Evolutionary conservation across 2,797 vertebrate genomes (phyloP).

Genomic region (Coluber constrictor): DNA sequence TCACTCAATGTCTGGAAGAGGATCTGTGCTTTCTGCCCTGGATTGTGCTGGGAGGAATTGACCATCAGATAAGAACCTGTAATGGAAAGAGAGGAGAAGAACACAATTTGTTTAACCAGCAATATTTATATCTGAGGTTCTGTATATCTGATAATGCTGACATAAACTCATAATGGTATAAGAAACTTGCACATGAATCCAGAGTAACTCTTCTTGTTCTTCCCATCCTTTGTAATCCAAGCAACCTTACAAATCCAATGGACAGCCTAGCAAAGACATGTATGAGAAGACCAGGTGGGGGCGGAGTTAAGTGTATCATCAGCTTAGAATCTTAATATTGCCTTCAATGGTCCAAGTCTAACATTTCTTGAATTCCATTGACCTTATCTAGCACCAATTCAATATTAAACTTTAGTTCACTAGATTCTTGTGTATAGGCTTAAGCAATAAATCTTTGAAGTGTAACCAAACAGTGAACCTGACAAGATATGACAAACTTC

Average conservation of each 20-base stretch:
- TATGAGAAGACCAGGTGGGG: neutral
- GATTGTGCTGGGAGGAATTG: slow-evolving; percentile 86
- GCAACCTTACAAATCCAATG: too few species aligned
- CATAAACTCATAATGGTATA: neutral
- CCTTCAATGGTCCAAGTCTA: neutral
- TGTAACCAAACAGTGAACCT: neutral
- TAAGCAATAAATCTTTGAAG: neutral
- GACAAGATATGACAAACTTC: neutral
- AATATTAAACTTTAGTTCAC: neutral
- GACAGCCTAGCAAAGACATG: neutral
- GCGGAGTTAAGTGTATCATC: neutral
- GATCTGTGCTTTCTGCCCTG: slow-evolving; percentile 84
- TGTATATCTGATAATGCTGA: neutral
- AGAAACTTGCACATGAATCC: neutral
- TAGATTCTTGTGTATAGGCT: neutral
- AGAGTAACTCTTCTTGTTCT: neutral
- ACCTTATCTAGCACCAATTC: neutral
- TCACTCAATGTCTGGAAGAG: slow-evolving; percentile 88
- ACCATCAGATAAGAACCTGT: slow-evolving; percentile 94
- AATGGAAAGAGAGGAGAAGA: neutral
- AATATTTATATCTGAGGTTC: neutral
- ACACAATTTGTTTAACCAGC: neutral
- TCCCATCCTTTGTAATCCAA: too few species aligned
- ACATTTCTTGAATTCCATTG: neutral
- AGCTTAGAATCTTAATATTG: neutral